Percentiles rank a stretch among this genome's conserved stretches.
Evolutionary conservation across 2,113 vertebrate genomes (phyloP).

Genomic region (Calyptomena viridis): DNA sequence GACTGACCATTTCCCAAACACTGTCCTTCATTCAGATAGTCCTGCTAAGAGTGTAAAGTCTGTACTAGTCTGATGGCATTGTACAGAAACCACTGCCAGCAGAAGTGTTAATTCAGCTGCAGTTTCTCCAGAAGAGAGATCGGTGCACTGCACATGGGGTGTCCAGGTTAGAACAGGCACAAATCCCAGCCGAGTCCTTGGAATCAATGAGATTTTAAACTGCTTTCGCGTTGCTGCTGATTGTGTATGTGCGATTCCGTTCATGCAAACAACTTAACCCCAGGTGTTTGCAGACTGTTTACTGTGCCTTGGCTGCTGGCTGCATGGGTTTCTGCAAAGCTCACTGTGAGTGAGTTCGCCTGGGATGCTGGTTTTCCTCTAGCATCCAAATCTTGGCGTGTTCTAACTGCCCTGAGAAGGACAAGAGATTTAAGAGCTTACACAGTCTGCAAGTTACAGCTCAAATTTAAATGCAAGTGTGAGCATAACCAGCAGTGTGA

Average conservation of each 20-base stretch:
- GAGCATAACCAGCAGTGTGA: background rate
- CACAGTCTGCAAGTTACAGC: background rate
- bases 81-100: background rate
- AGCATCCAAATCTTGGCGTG: background rate
- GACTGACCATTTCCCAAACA: background rate
- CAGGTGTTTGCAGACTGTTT: background rate
- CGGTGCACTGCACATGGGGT: background rate
- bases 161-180: background rate
- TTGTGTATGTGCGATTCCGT: background rate
- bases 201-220: background rate
- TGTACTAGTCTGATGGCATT: too few species aligned
- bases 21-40: background rate
- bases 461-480: background rate
- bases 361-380: background rate
- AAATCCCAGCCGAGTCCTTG: background rate
- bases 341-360: rapidly evolving
- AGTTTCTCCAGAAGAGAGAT: background rate
- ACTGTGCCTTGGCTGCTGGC: background rate
- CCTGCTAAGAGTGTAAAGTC: background rate
- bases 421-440: background rate
- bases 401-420: background rate
- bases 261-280: background rate
- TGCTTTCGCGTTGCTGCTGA: background rate
- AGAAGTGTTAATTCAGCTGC: background rate
- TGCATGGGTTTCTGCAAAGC: background rate